phyloP scores from a whole-genome alignment of 1,140 invertebrate genomes.

The Achroia grisella region DNA sequence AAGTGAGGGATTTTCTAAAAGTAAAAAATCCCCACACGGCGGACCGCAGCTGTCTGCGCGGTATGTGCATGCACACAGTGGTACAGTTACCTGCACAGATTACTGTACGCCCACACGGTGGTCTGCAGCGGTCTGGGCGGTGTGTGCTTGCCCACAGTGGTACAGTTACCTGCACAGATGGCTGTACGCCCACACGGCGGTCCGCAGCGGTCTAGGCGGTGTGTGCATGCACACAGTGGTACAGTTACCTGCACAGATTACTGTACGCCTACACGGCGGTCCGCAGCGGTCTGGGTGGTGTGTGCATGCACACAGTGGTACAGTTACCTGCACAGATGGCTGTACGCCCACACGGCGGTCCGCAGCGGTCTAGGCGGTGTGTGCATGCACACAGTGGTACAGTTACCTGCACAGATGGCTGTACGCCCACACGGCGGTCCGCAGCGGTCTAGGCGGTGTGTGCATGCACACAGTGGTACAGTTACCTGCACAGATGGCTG shows the following conservation, averaged over 20 bases:
- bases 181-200: background rate
- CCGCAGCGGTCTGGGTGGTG: constrained; percentile 61
- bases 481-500: background rate
- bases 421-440: background rate
- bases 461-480: background rate
- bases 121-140: background rate
- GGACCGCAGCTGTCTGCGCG: constrained; percentile 62
- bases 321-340: background rate
- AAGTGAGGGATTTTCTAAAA: constrained; percentile 91
- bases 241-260: constrained; percentile 77
- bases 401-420: background rate
- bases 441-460: background rate
- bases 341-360: background rate
- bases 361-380: too few species aligned
- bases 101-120: background rate
- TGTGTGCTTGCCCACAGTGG: background rate
- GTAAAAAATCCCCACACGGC: constrained; percentile 96
- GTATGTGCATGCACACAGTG: background rate
- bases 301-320: constrained; percentile 7
- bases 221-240: background rate
- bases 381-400: background rate
- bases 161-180: background rate
- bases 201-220: background rate
- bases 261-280: constrained; percentile 94
- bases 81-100: background rate